Evolutionary conservation across 1,140 invertebrate genomes (phyloP), one percentile per base, ranked within the genome.

Genomic region (Hydropsyche tenuis): DNA sequence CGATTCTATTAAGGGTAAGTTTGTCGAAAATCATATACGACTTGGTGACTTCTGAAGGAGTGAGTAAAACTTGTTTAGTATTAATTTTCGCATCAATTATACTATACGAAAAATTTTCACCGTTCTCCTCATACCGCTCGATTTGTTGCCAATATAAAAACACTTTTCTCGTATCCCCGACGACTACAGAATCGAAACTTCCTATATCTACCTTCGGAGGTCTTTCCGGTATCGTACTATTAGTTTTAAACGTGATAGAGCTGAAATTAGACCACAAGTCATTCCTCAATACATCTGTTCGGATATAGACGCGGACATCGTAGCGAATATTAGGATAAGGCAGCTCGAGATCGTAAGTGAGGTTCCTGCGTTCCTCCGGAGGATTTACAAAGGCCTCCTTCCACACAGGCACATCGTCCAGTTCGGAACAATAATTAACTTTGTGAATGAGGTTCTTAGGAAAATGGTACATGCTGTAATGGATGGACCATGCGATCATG

Each of bases 71-170:
- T 1, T 12, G 22, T 27, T 23, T n/a, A 3, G 7, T 11, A 1
- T 12, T 22, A 1, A 60, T 20, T 25, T 27, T 7, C 4, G 22
- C 20, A 25, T 60, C 22, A 11, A 48, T 14, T 6, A 48, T 48
- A 6, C 14, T 4, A 14, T 48, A 48, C 16, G 45, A 6, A 14
- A 48, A 48, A 68, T 20, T 48, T 14, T 73, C 73, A 46, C 73
- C 76, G 48, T 77, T 77, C 42, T 90, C 85, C 72, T 89, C 83
- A 78, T 87, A 86, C 7, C 83, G 81, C 22, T 87, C 86, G 62
- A 93, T 86, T 68, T 88, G 84, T 79, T 90, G 88, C 91, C 91
- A 93, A 80, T 92, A 92, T 18, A 92, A 81, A 81, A 87, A 89
- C 23, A 91, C 82, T 60, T 89, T 86, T 64, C 88, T 79, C 69